Conservation (phyloP, 1,140 invertebrate genomes). For the Lepidurus apus region DNA sequence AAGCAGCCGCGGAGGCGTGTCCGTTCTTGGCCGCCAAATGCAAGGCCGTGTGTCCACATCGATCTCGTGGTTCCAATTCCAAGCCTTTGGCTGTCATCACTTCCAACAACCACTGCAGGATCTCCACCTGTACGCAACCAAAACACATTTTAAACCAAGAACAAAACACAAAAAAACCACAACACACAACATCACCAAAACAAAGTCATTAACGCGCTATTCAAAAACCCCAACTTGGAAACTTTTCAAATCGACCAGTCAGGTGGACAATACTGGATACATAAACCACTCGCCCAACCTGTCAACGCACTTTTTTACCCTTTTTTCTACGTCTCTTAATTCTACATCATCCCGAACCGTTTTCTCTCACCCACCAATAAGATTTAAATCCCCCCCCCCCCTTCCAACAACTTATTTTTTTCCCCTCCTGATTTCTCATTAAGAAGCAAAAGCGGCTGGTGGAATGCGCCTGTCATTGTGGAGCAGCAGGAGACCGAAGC, state of each 20-base stretch:
- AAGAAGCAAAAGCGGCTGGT: conserved; percentile 8
- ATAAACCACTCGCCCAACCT: neutral
- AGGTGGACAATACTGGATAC: neutral
- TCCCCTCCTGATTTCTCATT: neutral
- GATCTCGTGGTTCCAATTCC: conserved; percentile 41
- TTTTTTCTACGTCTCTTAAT: neutral
- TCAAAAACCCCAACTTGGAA: neutral
- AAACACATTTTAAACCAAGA: neutral
- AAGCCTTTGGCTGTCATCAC: conserved; percentile 39
- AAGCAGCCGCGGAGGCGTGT: conserved; percentile 38
- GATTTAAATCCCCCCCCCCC: neutral
- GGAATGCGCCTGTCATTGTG: conserved; percentile 8
- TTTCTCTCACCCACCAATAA: neutral
- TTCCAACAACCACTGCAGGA: conserved; percentile 39
- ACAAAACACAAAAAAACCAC: conserved; percentile 2
- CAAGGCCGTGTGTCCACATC: conserved; percentile 44
- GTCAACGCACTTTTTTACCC: neutral
- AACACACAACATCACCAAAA: neutral
- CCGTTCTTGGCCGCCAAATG: conserved; percentile 44
- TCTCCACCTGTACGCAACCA: conserved; percentile 33
- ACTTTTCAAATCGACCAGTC: too few species aligned
- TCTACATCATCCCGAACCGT: neutral
- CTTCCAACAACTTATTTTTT: neutral
- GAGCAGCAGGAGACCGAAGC: conserved; percentile 16
- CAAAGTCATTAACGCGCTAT: neutral